These are phyloP conservation scores for Bubo blakistoni DNA, from an alignment of 2,113 vertebrate species.

Conservation along the genomic window DNA sequence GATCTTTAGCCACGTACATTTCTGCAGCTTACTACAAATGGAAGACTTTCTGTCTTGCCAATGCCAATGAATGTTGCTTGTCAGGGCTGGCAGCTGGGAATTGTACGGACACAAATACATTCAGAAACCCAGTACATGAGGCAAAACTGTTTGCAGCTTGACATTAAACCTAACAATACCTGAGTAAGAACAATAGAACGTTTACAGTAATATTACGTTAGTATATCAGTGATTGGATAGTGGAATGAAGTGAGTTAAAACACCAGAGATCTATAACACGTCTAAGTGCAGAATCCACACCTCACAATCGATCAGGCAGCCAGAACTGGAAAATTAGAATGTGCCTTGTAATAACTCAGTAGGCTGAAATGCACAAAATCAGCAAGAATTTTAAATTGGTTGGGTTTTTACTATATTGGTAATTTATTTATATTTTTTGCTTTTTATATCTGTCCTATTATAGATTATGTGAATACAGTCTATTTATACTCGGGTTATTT, in stretches of 20 bases:
- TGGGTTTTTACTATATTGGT: background rate
- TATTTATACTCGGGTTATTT: background rate
- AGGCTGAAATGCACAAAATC: background rate
- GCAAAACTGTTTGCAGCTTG: background rate
- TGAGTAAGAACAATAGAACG: background rate
- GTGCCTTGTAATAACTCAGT: background rate
- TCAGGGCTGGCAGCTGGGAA: background rate
- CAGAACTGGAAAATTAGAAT: background rate
- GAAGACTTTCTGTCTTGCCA: background rate
- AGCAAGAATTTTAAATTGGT: background rate
- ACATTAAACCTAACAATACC: background rate
- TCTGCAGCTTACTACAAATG: background rate
- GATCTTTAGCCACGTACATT: background rate
- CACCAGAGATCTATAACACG: background rate
- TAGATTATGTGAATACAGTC: background rate
- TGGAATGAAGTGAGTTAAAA: background rate
- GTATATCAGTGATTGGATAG: background rate
- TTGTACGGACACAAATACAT: background rate
- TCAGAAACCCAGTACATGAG: background rate
- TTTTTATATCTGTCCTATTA: background rate
- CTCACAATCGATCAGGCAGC: background rate
- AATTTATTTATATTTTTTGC: background rate
- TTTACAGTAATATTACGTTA: background rate
- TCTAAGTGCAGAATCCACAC: background rate
- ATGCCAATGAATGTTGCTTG: accelerated